Base-by-base conservation (phyloP, 2,888 invertebrate species). In the Sphaerophoria rueppellii region DNA sequence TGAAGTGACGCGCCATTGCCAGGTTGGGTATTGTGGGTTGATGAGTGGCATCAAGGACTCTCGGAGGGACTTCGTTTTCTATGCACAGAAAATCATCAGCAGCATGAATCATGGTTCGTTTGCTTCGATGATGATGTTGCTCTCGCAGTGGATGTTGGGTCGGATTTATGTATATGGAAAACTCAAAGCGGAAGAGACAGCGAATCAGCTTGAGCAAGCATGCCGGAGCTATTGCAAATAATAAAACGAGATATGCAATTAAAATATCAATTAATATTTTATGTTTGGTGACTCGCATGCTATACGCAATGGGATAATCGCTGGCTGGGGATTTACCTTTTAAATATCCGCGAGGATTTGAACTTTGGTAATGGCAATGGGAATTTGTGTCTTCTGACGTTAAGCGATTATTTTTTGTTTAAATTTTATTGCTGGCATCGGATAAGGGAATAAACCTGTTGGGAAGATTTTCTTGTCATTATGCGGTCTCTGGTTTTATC, bases 251-350 rank as follows among this genome's bases (percentile, higher is more conserved):
- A 69, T 70, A 77, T 73, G 85, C 85, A 85, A 81, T 81, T 81
- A 85, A 85, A 85, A 81, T 85, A 81, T 85, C 85, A 85, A 85
- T 85, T 85, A 85, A 85, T 85, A 76, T 77, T 85, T 85, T 73
- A 83, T 81, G 85, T 85, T 85, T 81, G 83, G 80, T 75, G 76
- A 85, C 74, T 57, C 61, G 67, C 35, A 60, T 37, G n/a, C 4
- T 16, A 14, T 60, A 83, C 79, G 79, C 75, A 71, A 67, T 50
- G 75, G 80, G 71, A 67, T 80, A 61, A 72, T 75, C 37, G 40
- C 48, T 32, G 74, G 48, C 55, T 58, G 43, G 79, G 76, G 65
- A 76, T 72, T 24, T 76, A 60, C 54, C 60, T 80, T 43, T 24
- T 24, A 24, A 52, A 80, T 61, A 73, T 75, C 80, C 70, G 24